Evolutionary conservation across 2,888 invertebrate species (phyloP).

Genomic region (Mesochorus sp.): DNA sequence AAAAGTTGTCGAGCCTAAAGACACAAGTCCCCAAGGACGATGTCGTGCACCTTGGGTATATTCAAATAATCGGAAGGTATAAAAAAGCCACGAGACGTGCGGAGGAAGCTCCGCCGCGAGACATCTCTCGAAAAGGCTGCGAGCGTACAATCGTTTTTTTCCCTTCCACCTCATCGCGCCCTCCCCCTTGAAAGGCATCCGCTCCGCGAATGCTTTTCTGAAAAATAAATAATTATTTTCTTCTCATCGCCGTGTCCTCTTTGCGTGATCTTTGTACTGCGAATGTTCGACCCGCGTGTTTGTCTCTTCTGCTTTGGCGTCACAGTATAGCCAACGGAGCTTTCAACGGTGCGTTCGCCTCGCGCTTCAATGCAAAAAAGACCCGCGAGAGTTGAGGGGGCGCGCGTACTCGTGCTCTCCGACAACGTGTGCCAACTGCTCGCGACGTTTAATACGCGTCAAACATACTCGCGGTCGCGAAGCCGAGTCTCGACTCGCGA

Average conservation of each 20-base stretch:
- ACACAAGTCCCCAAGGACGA: slow-evolving; percentile 12
- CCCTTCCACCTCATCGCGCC: neutral
- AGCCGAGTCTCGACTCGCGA: slow-evolving; percentile 1
- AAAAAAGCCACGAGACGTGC: neutral
- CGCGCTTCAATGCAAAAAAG: slow-evolving; percentile 9
- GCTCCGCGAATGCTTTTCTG: neutral
- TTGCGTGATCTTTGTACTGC: too few relatives aligned
- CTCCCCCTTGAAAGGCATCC: neutral
- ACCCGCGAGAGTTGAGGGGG: slow-evolving; percentile 24
- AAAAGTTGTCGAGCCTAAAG: slow-evolving; percentile 12
- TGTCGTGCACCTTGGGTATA: neutral
- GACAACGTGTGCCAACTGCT: neutral
- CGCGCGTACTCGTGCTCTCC: neutral
- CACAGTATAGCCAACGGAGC: slow-evolving; percentile 21
- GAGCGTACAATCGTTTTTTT: neutral
- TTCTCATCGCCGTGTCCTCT: slow-evolving; percentile 11
- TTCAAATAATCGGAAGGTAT: neutral
- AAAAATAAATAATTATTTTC: slow-evolving; percentile 29
- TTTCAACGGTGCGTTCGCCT: slow-evolving; percentile 2
- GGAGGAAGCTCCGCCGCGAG: slow-evolving; percentile 5
- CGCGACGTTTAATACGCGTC: slow-evolving; percentile 26
- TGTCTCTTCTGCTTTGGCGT: slow-evolving; percentile 17
- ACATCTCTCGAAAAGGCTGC: slow-evolving; percentile 9
- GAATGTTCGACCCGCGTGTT: slow-evolving; percentile 28
- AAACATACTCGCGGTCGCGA: slow-evolving; percentile 15